A percentile compares a stretch with the other conserved stretches of the same genome.
Conservation (phyloP, 2,797 vertebrate species). For the Siniperca obscura region DNA sequence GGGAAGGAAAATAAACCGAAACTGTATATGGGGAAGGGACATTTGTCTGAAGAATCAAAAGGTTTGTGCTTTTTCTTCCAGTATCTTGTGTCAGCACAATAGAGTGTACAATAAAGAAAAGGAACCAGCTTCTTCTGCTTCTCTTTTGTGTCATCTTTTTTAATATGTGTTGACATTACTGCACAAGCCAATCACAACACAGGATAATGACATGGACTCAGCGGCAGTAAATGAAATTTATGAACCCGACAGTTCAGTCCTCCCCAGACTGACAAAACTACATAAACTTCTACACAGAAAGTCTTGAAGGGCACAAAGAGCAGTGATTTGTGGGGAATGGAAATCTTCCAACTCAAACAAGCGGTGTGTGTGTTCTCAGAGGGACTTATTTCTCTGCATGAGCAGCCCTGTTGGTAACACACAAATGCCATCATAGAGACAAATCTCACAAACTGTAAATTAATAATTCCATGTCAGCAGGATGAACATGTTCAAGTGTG, state of each 20-base stretch:
- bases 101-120: neutral
- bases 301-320: neutral
- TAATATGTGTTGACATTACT: neutral
- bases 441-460: neutral
- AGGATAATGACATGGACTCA: neutral
- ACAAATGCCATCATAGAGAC: neutral
- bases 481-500: neutral
- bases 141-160: neutral
- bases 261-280: neutral
- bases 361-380: no score
- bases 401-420: constrained; percentile 1
- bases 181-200: neutral
- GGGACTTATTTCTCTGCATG: constrained; percentile 4
- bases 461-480: neutral
- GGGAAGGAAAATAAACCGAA: neutral
- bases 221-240: neutral
- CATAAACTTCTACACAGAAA: constrained; percentile 9
- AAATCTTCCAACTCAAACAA: constrained; percentile 2
- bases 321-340: neutral
- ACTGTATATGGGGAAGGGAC: neutral
- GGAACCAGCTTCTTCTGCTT: neutral
- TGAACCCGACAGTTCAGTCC: neutral
- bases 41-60: neutral
- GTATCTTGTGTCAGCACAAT: neutral
- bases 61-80: neutral